Conservation (phyloP, 2,113 vertebrate species). For the Eptesicus fuscus region DNA sequence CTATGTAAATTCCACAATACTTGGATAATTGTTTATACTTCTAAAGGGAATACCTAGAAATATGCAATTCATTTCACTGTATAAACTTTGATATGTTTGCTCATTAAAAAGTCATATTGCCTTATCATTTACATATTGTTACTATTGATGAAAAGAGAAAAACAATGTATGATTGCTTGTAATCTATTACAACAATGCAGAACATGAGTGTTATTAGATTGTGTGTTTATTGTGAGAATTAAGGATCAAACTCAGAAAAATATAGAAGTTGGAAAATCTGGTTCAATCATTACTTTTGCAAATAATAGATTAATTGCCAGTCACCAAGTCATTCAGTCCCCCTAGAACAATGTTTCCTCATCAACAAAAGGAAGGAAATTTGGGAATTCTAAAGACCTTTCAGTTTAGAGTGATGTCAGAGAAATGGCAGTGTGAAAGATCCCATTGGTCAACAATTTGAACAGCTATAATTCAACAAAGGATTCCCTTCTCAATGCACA, state of each 20-base stretch:
- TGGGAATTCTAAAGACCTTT: background rate
- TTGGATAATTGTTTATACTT: background rate
- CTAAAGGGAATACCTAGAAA: background rate
- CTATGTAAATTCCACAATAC: background rate
- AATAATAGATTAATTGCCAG: background rate
- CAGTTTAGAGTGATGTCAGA: background rate
- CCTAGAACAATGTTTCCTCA: background rate
- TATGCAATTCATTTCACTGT: background rate
- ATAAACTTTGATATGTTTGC: background rate
- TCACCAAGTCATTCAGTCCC: background rate
- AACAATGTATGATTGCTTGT: background rate
- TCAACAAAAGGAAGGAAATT: background rate
- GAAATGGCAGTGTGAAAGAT: background rate
- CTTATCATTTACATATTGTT: background rate
- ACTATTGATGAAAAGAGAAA: background rate
- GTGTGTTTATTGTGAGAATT: background rate
- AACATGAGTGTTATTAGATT: background rate
- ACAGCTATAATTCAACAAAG: background rate
- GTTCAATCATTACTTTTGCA: background rate
- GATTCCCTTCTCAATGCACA: background rate
- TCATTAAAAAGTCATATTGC: background rate
- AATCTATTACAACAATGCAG: background rate
- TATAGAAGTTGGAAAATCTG: background rate
- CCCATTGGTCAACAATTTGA: background rate
- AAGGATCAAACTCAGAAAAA: slow-evolving; percentile 13